Evolutionary conservation across 2,113 vertebrate species (phyloP).

Genomic region (Fulica atra): DNA sequence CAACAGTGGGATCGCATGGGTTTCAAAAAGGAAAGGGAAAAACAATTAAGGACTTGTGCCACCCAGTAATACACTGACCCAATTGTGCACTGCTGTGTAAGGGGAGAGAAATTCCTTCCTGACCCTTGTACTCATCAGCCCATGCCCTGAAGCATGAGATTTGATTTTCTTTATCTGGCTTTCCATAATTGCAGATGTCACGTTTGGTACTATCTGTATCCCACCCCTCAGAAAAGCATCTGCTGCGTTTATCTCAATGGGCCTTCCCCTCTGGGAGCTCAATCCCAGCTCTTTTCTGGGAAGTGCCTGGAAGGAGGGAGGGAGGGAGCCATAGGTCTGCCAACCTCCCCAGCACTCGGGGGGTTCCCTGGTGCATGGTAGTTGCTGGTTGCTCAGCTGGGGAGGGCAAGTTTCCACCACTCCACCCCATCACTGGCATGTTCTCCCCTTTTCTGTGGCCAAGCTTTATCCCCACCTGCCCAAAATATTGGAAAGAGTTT

Average conservation of each 20-base stretch:
- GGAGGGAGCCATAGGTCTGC: neutral
- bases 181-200: slow-evolving; percentile 16
- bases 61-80: slow-evolving; percentile 39
- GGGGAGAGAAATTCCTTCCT: slow-evolving; percentile 61
- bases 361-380: neutral
- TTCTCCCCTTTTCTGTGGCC: neutral
- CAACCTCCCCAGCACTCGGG: neutral
- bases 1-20: neutral
- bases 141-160: slow-evolving; percentile 59
- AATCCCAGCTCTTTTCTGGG: neutral
- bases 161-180: slow-evolving; percentile 68
- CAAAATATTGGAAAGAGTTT: neutral
- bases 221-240: slow-evolving; percentile 25
- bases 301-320: neutral
- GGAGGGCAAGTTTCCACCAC: neutral
- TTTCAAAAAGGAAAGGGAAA: neutral
- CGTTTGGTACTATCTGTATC: neutral
- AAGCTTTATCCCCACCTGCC: neutral
- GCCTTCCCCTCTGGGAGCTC: neutral
- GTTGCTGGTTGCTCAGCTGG: neutral
- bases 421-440: accelerated
- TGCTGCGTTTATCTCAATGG: slow-evolving; percentile 38
- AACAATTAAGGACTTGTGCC: slow-evolving; percentile 5
- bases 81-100: slow-evolving; percentile 60
- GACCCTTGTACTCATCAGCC: slow-evolving; percentile 51